Evolutionary conservation across 2,888 invertebrate genomes (phyloP), one percentile per base, ranked within the genome.

Genomic region (Metellina segmentata): DNA sequence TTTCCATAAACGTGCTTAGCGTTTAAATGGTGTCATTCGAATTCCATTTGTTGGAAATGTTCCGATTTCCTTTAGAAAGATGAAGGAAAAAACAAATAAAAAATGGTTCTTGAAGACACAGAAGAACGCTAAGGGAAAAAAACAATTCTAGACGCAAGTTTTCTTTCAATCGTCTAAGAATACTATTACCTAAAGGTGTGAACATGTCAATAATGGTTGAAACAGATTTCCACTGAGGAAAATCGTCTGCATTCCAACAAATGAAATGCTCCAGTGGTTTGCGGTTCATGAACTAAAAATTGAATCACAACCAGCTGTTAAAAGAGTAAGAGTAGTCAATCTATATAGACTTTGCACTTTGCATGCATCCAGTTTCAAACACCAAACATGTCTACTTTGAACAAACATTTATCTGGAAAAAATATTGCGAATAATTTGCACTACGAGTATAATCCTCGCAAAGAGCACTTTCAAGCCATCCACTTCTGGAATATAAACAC

Each of bases 221-320:
- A 8, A 78, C 52, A n/a, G 9, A 49, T 52, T 53, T 20, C 78
- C 78, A 53, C 51, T 11, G 78, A 81, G 69, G 69, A 81, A 69
- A 81, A 48, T 61, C n/a, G 69, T 69, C 48, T 34, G 81, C 69
- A 69, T 81, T 48, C 69, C 69, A 69, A 11, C 7, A 19, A 9
- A n/a, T 78, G 6, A 11, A 34, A 81, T 34, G 81, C 81, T 81
- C 69, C 61, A 16, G 9, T 61, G 81, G 13, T 81, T 81, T 74
- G 20, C 7, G 20, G 74, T 19, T 34, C 19, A 11, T 20, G 74
- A 19, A 74, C 19, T 5, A 61, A 61, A 61, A 61, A 61, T 16
- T 11, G 16, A 61, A 61, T 8, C 13, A 9, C 9, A 61, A 16
- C 61, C 11, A 61, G 61, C 61, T 61, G 1, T 61, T 6, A 5